Evolutionary conservation across 2,113 vertebrate species (phyloP).

Genomic region (Stigmatopora argus): DNA sequence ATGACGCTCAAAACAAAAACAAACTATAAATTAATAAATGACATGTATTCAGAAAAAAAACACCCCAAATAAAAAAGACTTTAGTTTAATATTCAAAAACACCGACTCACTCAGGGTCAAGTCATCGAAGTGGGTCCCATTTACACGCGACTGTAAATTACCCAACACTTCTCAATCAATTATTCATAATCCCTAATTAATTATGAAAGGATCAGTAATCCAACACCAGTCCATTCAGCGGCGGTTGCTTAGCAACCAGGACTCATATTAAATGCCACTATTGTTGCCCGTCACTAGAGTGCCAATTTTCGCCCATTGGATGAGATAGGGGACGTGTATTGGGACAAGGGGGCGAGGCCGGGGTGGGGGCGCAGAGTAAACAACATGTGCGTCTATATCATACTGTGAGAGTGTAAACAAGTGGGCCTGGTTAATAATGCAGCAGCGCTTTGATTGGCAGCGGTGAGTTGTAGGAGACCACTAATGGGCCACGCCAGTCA

Average conservation of each 20-base stretch:
- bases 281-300: constrained; percentile 63
- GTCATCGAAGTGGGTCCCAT: constrained; percentile 50
- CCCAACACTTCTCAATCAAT: constrained; percentile 66
- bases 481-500: constrained; percentile 47
- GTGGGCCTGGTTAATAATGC: constrained; percentile 63
- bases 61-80: neutral
- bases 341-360: constrained; percentile 9
- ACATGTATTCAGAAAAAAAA: neutral
- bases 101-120: constrained; percentile 14
- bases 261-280: constrained; percentile 70
- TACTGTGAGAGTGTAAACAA: constrained; percentile 57
- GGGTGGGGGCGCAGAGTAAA: constrained; percentile 56
- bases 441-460: constrained; percentile 51
- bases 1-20: neutral
- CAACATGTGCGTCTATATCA: constrained; percentile 49
- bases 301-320: constrained; percentile 46
- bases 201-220: constrained; percentile 74
- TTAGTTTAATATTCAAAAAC: constrained; percentile 2
- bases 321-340: constrained; percentile 3
- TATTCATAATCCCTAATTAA: constrained; percentile 72
- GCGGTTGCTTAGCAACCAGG: constrained; percentile 69
- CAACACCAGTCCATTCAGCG: constrained; percentile 65
- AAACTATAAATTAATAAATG: neutral
- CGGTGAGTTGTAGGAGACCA: constrained; percentile 43
- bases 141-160: constrained; percentile 72